Base-by-base conservation (phyloP, 2,888 invertebrate species). In the Acronicta aceris region DNA sequence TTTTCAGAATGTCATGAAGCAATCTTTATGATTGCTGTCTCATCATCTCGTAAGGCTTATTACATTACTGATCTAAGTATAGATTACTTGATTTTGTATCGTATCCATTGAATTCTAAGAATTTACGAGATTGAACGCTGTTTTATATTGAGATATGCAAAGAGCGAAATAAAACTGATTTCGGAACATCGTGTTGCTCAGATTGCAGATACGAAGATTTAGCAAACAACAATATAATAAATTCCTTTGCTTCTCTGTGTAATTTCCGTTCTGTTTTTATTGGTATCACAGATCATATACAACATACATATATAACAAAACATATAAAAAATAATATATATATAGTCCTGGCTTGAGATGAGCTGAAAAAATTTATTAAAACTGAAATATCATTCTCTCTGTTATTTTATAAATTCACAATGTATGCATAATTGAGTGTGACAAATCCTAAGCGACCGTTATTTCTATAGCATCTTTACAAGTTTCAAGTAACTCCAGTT, bases 401-500 rank as follows among this genome's bases (percentile, higher is more conserved):
- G 25, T 40, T 41, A 51, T 12, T 51, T 51, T n/a, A 25, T 27
- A 43, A 33, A 71, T 38, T 50, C 15, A 60, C 53, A 49, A 49
- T 47, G n/a, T 36, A 30, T n/a, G 27, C 42, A 42, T 65, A 63
- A 59, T 57, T 50, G 25, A 25, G 38, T 43, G 21, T 50, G 46
- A 43, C 43, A 53, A 33, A 59, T 30, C 25, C n/a, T 51, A 43
- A 45, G 13, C 40, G 25, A 7, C 13, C 16, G 33, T 21, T 38
- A 41, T 42, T 53, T 49, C 30, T 12, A 47, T 38, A 65, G 61
- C 55, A 57, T 65, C 59, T 57, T 51, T 50, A 45, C 33, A 61
- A 78, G 63, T 68, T 65, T 41, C 43, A 50, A 68, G 66, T 61
- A 59, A 64, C 25, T 59, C 12, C 21, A 48, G 51, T 68, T 68